Conservation (phyloP, 2,113 vertebrate genomes). For the Maccullochella peelii region DNA sequence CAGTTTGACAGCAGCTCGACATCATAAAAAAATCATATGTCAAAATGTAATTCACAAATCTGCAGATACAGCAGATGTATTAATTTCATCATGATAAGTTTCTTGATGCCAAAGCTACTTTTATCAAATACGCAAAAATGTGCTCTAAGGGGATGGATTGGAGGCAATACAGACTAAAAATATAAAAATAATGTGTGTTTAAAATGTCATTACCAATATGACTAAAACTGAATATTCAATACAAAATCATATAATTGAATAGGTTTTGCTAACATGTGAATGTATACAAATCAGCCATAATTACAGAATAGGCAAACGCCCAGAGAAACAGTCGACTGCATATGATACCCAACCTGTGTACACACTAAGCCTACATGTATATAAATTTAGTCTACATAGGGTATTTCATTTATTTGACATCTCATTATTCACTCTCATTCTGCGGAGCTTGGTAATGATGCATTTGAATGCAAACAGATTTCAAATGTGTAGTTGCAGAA, state of each 20-base stretch:
- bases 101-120: not conserved
- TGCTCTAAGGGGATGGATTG: not conserved
- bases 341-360: not conserved
- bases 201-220: not conserved
- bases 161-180: not conserved
- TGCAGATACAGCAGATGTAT: constrained; percentile 34
- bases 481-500: not conserved
- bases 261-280: not conserved
- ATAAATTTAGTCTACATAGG: not conserved
- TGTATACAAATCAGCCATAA: not conserved
- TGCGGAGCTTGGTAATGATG: not conserved
- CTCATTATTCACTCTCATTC: constrained; percentile 14
- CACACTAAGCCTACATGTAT: not conserved
- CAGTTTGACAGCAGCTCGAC: constrained; percentile 40
- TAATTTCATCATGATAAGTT: constrained; percentile 18
- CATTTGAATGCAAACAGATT: constrained; percentile 11
- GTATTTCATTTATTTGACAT: not conserved
- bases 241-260: not conserved
- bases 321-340: not conserved
- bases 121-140: not conserved
- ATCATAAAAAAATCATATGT: constrained; percentile 38
- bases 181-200: not conserved
- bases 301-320: not conserved
- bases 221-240: not conserved
- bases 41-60: constrained; percentile 15